Percentiles rank a stretch among this genome's conserved stretches.
These are phyloP conservation scores for Falco columbarius DNA, from an alignment of 2,797 vertebrate genomes.

Conservation along the genomic window DNA sequence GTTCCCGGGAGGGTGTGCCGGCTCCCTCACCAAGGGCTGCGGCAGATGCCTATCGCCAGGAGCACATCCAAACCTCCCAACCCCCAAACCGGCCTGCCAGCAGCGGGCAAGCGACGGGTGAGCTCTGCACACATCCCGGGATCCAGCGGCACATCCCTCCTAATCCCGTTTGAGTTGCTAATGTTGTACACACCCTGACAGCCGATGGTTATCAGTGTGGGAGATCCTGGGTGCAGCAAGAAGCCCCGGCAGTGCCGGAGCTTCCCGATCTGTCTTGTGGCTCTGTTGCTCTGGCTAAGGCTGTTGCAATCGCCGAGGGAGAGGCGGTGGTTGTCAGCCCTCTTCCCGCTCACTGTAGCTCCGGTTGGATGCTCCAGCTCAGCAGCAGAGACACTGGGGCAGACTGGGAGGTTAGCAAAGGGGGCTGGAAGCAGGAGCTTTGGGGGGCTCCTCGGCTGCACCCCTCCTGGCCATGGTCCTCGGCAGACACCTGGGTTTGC, in stretches of 20 bases:
- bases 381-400: accelerated
- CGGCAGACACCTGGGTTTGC: not conserved
- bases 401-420: not conserved
- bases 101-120: not conserved
- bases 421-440: not conserved
- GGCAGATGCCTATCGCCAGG: not conserved
- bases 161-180: not conserved
- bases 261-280: not conserved
- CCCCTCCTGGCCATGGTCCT: not conserved
- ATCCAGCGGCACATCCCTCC: not conserved
- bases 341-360: not conserved
- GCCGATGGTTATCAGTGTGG: slow-evolving; percentile 11
- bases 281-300: not conserved
- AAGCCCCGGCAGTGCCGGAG: not conserved
- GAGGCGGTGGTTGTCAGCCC: not conserved
- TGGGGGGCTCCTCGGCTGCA: accelerated
- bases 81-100: not conserved
- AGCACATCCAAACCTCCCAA: not conserved
- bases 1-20: not conserved
- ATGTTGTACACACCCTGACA: not conserved
- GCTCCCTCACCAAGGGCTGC: not conserved
- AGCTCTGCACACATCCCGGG: not conserved
- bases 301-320: not conserved
- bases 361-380: accelerated
- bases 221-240: not conserved